These are phyloP conservation scores for Gastrophysa polygoni DNA, from an alignment of 2,888 invertebrate species.

Conservation along the genomic window DNA sequence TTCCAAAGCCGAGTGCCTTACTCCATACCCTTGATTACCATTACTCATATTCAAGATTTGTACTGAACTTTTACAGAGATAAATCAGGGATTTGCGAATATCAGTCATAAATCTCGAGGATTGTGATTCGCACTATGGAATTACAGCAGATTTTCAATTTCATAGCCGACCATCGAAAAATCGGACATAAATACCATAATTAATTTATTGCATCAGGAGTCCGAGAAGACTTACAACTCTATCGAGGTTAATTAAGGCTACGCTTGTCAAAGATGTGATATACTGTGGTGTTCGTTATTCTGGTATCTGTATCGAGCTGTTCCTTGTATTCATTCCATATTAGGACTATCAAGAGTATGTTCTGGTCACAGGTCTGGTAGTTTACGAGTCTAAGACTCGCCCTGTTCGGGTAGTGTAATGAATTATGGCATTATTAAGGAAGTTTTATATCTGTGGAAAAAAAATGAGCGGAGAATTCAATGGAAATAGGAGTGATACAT, in stretches of 20 bases:
- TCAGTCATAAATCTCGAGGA: slow-evolving; percentile 29
- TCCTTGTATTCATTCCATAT: slow-evolving; percentile 29
- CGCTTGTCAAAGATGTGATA: slow-evolving; percentile 39
- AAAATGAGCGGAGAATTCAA: not conserved
- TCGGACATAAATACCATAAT: slow-evolving; percentile 33
- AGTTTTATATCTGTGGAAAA: not conserved
- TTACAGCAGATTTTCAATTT: slow-evolving; percentile 34
- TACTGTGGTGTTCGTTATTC: slow-evolving; percentile 35
- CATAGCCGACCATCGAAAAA: slow-evolving; percentile 32
- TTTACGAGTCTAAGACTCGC: slow-evolving; percentile 10
- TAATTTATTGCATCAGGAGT: slow-evolving; percentile 33
- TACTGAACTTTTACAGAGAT: slow-evolving; percentile 8
- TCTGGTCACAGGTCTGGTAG: not conserved
- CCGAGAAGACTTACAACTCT: slow-evolving; percentile 37
- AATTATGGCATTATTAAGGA: not conserved
- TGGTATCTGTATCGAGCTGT: slow-evolving; percentile 31
- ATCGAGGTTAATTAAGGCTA: slow-evolving; percentile 40
- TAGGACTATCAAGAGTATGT: slow-evolving; percentile 24
- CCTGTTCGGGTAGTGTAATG: slow-evolving; percentile 10
- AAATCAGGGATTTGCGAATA: slow-evolving; percentile 33
- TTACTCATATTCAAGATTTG: too few species aligned
- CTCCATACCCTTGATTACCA: too few species aligned
- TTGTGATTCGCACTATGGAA: slow-evolving; percentile 32
- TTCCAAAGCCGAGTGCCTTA: too few species aligned
- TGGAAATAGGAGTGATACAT: not conserved